phyloP scores from a whole-genome alignment of 2,113 vertebrate genomes.

The Thunnus maccoyii region DNA sequence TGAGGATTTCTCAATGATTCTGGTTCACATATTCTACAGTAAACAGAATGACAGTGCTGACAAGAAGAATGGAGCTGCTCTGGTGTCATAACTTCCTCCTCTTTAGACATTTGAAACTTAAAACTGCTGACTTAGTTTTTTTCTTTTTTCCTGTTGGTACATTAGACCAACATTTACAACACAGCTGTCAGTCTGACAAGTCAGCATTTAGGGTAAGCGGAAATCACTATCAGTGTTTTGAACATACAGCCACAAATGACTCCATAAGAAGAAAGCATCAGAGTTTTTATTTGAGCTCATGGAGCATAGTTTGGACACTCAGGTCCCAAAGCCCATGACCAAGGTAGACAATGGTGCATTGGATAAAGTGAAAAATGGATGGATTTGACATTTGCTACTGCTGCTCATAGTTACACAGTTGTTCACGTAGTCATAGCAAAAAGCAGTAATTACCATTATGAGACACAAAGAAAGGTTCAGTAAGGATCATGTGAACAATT shows the following conservation, averaged over 20 bases:
- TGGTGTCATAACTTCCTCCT: not conserved
- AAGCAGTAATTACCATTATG: conserved; percentile 17
- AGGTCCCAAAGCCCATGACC: conserved; percentile 39
- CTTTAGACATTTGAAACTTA: not conserved
- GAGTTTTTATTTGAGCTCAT: conserved; percentile 72
- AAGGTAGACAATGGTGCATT: conserved; percentile 31
- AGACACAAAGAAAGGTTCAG: conserved; percentile 23
- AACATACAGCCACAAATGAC: conserved; percentile 25
- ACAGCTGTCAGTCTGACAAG: not conserved
- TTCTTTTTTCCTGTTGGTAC: not conserved
- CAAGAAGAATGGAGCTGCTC: not conserved
- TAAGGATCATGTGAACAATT: conserved; percentile 25
- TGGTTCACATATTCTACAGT: no score
- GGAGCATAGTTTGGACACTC: conserved; percentile 50
- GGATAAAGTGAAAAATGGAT: conserved; percentile 45
- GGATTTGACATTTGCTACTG: conserved; percentile 51
- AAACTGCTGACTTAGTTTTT: not conserved
- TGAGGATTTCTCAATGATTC: no score
- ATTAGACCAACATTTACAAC: not conserved
- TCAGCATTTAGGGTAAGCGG: not conserved
- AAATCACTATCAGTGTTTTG: not conserved
- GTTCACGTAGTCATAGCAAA: conserved; percentile 54
- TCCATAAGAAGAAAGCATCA: conserved; percentile 55
- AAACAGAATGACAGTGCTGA: not conserved
- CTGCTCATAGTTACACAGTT: conserved; percentile 56